Evolutionary conservation across 1,140 invertebrate genomes (phyloP), one percentile per base, ranked within the genome.

Genomic region (Penaeus indicus): DNA sequence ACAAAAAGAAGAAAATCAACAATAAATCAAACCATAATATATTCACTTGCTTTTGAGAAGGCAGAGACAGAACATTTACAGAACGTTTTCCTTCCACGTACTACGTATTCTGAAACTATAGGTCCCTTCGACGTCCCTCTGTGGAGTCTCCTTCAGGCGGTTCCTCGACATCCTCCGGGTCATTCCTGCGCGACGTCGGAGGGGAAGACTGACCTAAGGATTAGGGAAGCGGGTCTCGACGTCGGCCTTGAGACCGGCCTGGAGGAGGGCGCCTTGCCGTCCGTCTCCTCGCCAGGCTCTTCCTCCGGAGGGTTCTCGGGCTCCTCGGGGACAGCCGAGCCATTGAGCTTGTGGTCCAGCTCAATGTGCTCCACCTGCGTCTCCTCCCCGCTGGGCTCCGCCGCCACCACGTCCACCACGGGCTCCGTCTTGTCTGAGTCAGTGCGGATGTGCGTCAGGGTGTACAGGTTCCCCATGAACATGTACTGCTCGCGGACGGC

Each of bases 381-480:
- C 32, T 88, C 87, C 1, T 78, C 87, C n/a, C 7, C 75, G 63
- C 27, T 18, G 0, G 38, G 27, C 54, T 83, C 54, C 5, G 86
- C 69, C 18, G 61, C 27, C 81, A 84, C 87, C 25, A 88, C 62
- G 25, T 88, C 87, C 60, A 88, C 87, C 38, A 84, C 84, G 10
- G 87, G 81, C 81, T 88, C 87, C 8, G 81, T 83, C 38, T 88
- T 88, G 62, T 88, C 81, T 1, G 80, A 32, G 54, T 88, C 81
- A 1, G 87, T 88, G 8, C 87, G 80, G 22, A 88, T 83, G 81
- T 88, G 87, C 22, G 87, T 88, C 11, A 88, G 87, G 1, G 87
- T 88, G 38, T 88, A 88, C 0, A 88, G 80, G 79, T 83, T 88
- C 27, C 87, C 87, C 87, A 88, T 88, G 47, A 88, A 88, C 87